phyloP scores from a whole-genome alignment of 2,113 vertebrate species.

The Indicator indicator region DNA sequence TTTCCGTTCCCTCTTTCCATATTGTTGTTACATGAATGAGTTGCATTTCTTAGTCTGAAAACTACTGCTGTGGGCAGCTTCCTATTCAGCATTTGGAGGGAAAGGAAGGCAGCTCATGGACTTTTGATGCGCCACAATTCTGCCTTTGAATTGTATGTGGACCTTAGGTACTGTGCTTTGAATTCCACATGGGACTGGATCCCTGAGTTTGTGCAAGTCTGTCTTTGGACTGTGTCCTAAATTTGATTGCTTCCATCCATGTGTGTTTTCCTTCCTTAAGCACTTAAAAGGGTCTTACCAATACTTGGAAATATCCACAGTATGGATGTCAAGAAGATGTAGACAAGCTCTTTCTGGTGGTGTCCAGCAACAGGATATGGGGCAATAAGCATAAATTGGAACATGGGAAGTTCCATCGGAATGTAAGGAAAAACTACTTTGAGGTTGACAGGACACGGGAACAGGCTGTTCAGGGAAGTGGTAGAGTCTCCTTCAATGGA shows the following conservation, averaged over 20 bases:
- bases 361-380: no score
- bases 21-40: neutral
- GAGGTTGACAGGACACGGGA: no score
- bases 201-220: neutral
- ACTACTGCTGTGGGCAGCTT: neutral
- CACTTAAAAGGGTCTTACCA: neutral
- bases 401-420: no score
- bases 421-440: no score
- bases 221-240: neutral
- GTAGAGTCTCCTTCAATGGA: no score
- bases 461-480: no score
- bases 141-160: neutral
- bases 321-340: no score
- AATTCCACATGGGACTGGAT: neutral
- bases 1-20: neutral
- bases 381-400: no score
- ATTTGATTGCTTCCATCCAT: neutral
- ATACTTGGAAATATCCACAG: no score
- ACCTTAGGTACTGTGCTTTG: neutral
- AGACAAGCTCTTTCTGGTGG: no score
- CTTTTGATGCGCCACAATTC: neutral
- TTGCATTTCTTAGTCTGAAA: neutral
- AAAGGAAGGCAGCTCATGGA: neutral
- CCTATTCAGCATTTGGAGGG: neutral
- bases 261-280: neutral